Conservation (phyloP, 1,140 invertebrate genomes). For the Drosophila ironensis region DNA sequence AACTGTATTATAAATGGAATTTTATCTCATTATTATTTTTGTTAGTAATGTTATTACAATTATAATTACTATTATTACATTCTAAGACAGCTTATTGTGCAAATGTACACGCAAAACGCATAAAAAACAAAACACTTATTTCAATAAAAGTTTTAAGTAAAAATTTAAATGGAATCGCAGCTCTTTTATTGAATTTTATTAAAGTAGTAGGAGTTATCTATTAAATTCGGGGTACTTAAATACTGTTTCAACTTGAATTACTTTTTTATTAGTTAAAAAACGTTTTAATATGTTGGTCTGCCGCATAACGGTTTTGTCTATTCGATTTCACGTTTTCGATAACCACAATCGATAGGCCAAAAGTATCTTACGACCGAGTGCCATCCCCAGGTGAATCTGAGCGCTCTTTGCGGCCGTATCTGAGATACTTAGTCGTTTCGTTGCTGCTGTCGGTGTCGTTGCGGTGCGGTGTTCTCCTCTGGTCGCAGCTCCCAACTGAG, state of each 20-base stretch:
- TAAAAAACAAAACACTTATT: constrained; percentile 63
- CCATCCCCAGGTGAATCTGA: constrained; percentile 47
- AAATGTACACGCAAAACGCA: constrained; percentile 78
- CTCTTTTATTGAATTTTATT: neutral
- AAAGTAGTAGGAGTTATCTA: no score
- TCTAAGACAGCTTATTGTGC: constrained; percentile 75
- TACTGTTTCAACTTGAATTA: neutral
- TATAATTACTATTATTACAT: constrained; percentile 60
- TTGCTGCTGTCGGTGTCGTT: constrained; percentile 71
- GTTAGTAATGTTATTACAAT: constrained; percentile 78
- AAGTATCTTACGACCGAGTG: neutral
- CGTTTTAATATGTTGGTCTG: no score
- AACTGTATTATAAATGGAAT: constrained; percentile 66
- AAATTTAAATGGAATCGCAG: constrained; percentile 11
- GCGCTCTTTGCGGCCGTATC: constrained; percentile 20
- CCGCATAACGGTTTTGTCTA: neutral
- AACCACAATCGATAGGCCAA: constrained; percentile 24
- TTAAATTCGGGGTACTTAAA: no score
- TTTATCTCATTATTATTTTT: constrained; percentile 70
- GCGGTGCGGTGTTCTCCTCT: constrained; percentile 68
- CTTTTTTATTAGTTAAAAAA: neutral
- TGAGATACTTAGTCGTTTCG: constrained; percentile 63
- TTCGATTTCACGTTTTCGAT: constrained; percentile 1
- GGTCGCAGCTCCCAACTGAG: constrained; percentile 55
- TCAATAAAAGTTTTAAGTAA: constrained; percentile 72